phyloP scores from a whole-genome alignment of 2,113 vertebrate genomes.

The Bubo blakistoni region DNA sequence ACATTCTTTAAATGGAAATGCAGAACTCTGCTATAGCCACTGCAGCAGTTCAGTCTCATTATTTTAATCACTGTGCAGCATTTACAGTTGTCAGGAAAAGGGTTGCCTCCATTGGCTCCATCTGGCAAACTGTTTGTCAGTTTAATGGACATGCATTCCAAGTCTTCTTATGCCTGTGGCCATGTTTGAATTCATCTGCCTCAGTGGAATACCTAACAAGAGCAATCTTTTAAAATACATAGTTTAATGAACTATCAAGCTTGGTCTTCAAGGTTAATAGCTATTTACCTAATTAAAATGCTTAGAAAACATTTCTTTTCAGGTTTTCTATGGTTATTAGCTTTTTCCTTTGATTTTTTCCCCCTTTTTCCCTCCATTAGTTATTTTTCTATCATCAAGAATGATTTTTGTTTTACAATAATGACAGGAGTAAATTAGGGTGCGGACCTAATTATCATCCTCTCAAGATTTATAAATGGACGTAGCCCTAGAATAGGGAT shows the following conservation, averaged over 20 bases:
- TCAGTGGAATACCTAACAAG: background rate
- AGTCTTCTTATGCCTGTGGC: background rate
- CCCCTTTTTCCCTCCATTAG: background rate
- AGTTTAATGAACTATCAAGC: background rate
- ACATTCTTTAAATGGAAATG: background rate
- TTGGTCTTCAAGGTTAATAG: background rate
- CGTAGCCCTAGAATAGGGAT: background rate
- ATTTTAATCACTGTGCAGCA: slow-evolving; percentile 24
- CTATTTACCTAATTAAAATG: background rate
- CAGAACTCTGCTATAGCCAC: background rate
- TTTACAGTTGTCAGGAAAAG: slow-evolving; percentile 25
- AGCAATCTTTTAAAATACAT: background rate
- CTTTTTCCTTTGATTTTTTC: background rate
- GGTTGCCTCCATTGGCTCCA: background rate
- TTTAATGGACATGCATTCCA: slow-evolving; percentile 23
- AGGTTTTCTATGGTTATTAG: background rate
- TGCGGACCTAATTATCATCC: background rate
- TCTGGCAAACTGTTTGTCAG: slow-evolving; percentile 27
- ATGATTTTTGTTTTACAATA: background rate
- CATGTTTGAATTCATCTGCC: background rate
- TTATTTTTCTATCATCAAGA: background rate
- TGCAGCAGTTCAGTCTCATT: background rate
- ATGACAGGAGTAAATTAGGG: background rate
- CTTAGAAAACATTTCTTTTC: background rate
- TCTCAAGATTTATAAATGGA: background rate